Base-by-base conservation (phyloP, 37 sponge, comb jelly and placozoan species). In the Eunapius fragilis region DNA sequence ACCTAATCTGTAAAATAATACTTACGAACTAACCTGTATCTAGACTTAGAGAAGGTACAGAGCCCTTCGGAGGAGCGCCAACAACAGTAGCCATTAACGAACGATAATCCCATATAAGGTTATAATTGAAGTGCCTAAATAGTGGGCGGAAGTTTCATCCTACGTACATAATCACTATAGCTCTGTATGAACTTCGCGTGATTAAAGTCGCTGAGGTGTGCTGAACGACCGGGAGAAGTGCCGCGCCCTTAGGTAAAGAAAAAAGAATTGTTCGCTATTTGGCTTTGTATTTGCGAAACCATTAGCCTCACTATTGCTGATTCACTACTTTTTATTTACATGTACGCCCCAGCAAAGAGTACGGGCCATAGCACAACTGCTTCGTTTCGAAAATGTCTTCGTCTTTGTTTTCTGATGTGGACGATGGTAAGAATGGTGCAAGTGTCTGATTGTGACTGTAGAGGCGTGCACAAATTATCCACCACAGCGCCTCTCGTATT, bases 101-200 rank as follows among this genome's bases (percentile, higher is more conserved):
- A 11, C 58, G 45, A 77, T 12, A 37, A 27, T 36, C 78, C 31
- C 45, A 77, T 28, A 77, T 34, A 77, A 27, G 27, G 35, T 24
- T 37, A 82, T 38, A 70, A 27, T 28, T 26, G 23, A 37, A 70
- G 67, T 49, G 75, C 32, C 84, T 74, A 30, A 32, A 41, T 58
- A 19, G 58, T 58, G 58, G 58, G 58, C 58, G 58, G 58, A 58
- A 58, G 58, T 58, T 58, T 2, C 58, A 58, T 58, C 58, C 58
- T 58, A 58, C 58, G 58, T 58, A 48, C 70, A 14, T 68, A 80
- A 17, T 45, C 68, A 17, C 47, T 77, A 11, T 28, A 7, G 48
- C 12, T 1, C 48, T 77, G 17, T 31, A 73, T 9, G 41, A 41
- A 41, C 41, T 33, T 58, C 14, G 6, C 58, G 58, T 58, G 1